phyloP scores from a whole-genome alignment of 2,797 vertebrate genomes.

The Arremon brunneinucha region DNA sequence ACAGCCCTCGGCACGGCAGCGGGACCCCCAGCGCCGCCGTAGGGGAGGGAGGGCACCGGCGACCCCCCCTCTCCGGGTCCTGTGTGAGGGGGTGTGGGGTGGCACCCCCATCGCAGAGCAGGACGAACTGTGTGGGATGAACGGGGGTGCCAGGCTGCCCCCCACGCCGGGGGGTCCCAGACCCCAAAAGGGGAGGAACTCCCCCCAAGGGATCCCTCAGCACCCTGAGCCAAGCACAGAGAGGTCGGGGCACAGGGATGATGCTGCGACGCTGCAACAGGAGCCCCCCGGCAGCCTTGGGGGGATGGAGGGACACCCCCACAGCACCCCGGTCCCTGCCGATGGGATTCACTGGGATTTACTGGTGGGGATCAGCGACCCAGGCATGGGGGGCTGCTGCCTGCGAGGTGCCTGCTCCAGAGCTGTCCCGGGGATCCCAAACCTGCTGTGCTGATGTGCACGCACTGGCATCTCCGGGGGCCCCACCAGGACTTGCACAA shows the following conservation, averaged over 20 bases:
- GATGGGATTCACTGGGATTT: neutral
- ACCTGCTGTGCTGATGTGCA: too few species aligned
- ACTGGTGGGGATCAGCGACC: neutral
- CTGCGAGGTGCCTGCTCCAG: neutral
- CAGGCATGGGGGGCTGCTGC: too few species aligned
- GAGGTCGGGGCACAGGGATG: neutral
- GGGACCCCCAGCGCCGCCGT: too few species aligned
- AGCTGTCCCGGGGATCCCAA: too few species aligned
- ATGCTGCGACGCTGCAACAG: neutral
- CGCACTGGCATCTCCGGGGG: fast-evolving
- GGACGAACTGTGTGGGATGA: too few species aligned
- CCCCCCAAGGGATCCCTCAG: neutral
- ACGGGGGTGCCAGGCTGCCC: neutral
- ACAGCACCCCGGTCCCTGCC: fast-evolving
- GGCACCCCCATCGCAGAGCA: neutral
- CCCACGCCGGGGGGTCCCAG: neutral
- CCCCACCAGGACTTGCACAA: neutral
- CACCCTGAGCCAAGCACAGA: fast-evolving
- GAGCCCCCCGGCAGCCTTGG: fast-evolving
- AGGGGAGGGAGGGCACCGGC: neutral
- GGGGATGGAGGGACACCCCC: neutral
- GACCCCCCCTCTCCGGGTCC: too few species aligned
- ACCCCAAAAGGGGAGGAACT: neutral
- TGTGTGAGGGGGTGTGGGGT: neutral
- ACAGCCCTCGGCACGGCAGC: too few species aligned